Conservation (phyloP, 2,888 invertebrate genomes). For the Eugnorisma glareosa region DNA sequence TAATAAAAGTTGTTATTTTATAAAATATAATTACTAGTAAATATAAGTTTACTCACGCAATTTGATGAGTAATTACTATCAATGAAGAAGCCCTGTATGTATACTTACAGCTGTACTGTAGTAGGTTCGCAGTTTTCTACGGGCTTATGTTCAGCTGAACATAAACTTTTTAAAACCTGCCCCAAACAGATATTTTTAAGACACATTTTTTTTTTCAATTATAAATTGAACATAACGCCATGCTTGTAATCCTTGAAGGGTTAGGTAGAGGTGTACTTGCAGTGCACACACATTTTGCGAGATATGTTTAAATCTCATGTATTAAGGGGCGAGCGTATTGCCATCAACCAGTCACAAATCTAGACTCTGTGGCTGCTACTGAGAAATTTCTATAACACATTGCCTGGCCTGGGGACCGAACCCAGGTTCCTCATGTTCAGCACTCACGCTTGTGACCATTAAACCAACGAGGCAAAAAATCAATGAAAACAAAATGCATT, state of each 20-base stretch:
- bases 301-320: neutral
- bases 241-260: no score
- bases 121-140: no score
- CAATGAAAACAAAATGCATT: neutral
- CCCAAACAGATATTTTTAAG: neutral
- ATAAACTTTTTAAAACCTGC: neutral
- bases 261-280: neutral
- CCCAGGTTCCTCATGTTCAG: neutral
- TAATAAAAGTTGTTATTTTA: conserved; percentile 7
- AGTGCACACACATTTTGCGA: neutral
- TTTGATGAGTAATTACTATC: neutral
- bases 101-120: no score
- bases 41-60: neutral
- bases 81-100: neutral
- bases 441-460: neutral
- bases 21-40: neutral
- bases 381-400: neutral
- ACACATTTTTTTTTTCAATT: neutral
- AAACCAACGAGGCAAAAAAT: neutral
- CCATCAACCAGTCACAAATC: neutral
- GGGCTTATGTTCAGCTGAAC: neutral
- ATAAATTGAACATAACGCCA: neutral
- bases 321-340: no score
- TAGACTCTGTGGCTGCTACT: neutral
- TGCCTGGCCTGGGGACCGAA: neutral